Conservation (phyloP, 2,113 vertebrate genomes). For the Pimephales promelas region DNA sequence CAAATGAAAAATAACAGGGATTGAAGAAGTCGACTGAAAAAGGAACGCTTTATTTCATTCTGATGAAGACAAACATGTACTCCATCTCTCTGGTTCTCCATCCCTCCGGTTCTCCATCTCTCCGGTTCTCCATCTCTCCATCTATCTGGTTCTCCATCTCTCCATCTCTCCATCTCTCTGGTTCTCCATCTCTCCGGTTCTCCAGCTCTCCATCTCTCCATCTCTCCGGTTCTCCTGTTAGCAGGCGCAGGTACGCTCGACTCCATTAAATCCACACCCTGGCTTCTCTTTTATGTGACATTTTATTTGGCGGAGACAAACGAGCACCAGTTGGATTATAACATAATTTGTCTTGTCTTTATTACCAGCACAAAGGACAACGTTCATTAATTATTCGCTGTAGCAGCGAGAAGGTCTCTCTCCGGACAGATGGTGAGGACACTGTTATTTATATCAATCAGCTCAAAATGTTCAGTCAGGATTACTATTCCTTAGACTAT, state of each 20-base stretch:
- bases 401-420: conserved; percentile 99
- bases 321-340: conserved; percentile 99
- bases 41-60: not conserved
- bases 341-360: conserved; percentile 99
- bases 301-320: conserved; percentile 99
- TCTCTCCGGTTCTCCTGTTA: conserved; percentile 69
- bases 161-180: too few species aligned
- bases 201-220: too few species aligned
- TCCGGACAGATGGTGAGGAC: conserved; percentile 99
- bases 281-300: conserved; percentile 99
- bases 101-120: too few species aligned
- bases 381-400: conserved; percentile 99
- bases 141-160: too few species aligned
- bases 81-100: too few species aligned
- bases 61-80: not conserved
- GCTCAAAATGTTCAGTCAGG: conserved; percentile 98
- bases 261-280: conserved; percentile 97
- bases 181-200: too few species aligned
- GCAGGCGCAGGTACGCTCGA: conserved; percentile 93
- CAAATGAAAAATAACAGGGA: not conserved
- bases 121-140: too few species aligned
- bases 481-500: conserved; percentile 98
- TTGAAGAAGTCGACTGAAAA: not conserved
- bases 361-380: conserved; percentile 99
- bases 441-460: conserved; percentile 99